These are phyloP conservation scores for Tenthredo livida DNA, from an alignment of 2,888 invertebrate species.

Conservation along the genomic window DNA sequence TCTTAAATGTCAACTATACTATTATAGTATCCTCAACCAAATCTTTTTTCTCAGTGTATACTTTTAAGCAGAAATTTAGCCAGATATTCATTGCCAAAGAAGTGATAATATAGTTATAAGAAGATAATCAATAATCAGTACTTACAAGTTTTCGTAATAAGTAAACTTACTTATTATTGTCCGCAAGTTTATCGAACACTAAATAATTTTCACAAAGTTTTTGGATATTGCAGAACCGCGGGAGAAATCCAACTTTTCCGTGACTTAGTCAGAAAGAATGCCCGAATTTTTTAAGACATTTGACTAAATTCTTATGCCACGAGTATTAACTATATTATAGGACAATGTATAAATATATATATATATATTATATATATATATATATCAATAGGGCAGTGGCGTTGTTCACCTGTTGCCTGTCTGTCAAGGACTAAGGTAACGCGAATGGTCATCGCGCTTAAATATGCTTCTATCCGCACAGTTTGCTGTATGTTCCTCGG, in stretches of 20 bases:
- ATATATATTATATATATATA: neutral
- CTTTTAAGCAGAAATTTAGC: neutral
- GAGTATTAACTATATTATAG: neutral
- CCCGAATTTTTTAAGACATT: neutral
- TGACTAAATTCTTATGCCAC: neutral
- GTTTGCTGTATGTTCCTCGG: neutral
- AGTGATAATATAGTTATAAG: neutral
- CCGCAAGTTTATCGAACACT: neutral
- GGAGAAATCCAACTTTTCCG: neutral
- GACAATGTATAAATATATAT: neutral
- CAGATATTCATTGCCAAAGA: neutral
- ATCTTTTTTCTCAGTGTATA: too few species aligned
- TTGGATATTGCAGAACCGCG: neutral
- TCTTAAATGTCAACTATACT: too few species aligned
- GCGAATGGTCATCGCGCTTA: constrained; percentile 26
- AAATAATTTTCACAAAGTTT: neutral
- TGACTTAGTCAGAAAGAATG: neutral
- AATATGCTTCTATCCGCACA: constrained; percentile 25
- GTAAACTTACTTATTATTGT: neutral
- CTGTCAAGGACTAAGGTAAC: constrained; percentile 26
- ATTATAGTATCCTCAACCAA: too few species aligned
- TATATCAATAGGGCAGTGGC: neutral
- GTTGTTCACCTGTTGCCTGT: constrained; percentile 33
- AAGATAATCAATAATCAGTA: neutral
- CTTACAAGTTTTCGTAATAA: neutral